Base-by-base conservation (phyloP, 2,797 vertebrate species). In the Sebastes variabilis region DNA sequence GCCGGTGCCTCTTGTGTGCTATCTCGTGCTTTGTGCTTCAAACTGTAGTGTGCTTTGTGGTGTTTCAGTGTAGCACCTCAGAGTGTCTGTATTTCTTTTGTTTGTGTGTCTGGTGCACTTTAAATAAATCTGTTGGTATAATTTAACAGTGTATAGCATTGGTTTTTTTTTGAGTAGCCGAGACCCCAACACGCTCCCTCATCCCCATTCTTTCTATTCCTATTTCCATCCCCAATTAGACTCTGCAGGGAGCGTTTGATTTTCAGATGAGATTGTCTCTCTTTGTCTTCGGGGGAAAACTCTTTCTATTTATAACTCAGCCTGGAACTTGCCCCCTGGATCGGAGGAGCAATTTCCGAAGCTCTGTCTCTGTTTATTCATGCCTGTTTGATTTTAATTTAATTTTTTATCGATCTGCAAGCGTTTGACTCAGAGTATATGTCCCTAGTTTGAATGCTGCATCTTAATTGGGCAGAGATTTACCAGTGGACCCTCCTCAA, bases 391-490 rank as follows among this genome's bases (percentile, higher is more conserved):
- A 82, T 72, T 91, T 87, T 79, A 82, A 90, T 93, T 80, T 20
- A 12, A 88, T 85, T 77, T 82, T 81, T 80, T 75, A 91, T 89
- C 56, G 78, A 92, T 91, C 81, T 59, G 18, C 27, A 2, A 66
- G 55, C 69, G 2, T 82, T 79, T 83, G 64, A 84, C 83, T 84
- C 56, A 16, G 79, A 81, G 80, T 81, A 88, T 84, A 69, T 29
- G 65, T 84, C 81, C 66, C 82, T 10, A 3, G 42, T 87, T 89
- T 85, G 65, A 82, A 84, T 83, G 12, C 72, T 10, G 87, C 88
- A 92, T 93, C 84, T 88, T 88, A 94, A 94, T 92, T 85, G 88
- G 76, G 25, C 75, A 64, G 75, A 86, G 72, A 78, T 83, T 89
- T 90, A 82, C 62, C 36, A 3, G 49, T 36, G 73, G 81, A 84